A percentile compares a stretch with the other conserved stretches of the same genome.
Conservation (phyloP, 2,888 invertebrate genomes). For the Pseudeuparius sepicola region DNA sequence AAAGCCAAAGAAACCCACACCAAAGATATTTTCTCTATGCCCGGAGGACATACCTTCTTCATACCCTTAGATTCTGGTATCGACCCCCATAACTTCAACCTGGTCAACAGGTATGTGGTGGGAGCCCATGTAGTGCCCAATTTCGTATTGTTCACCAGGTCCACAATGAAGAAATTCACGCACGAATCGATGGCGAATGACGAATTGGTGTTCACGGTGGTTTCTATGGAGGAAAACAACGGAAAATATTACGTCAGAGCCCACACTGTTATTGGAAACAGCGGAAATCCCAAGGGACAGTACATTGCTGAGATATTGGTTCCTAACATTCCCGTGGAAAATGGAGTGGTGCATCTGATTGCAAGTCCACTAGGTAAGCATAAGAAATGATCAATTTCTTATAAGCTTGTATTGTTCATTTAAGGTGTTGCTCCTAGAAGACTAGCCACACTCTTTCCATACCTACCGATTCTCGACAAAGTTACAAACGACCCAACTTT, state of each 20-base stretch:
- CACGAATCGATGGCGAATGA: conserved; percentile 70
- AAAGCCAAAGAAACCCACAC: conserved; percentile 54
- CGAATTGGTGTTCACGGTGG: conserved; percentile 69
- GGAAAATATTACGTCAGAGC: conserved; percentile 66
- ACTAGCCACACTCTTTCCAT: conserved; percentile 74
- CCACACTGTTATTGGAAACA: conserved; percentile 45
- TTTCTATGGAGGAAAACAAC: conserved; percentile 60
- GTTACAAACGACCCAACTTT: conserved; percentile 74
- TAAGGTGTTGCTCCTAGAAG: conserved; percentile 58
- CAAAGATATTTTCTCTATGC: conserved; percentile 58
- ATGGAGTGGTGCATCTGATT: conserved; percentile 87
- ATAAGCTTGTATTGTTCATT: too few species aligned
- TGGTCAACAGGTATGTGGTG: conserved; percentile 70
- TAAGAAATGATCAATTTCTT: too few species aligned
- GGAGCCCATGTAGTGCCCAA: conserved; percentile 81
- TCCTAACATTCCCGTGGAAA: conserved; percentile 81
- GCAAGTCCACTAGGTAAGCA: conserved; percentile 76
- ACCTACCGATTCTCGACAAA: conserved; percentile 71
- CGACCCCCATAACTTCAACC: conserved; percentile 48
- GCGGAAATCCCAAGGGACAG: conserved; percentile 48
- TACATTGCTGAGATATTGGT: conserved; percentile 75
- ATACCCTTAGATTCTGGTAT: conserved; percentile 81
- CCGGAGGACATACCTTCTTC: conserved; percentile 75
- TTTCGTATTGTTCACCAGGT: conserved; percentile 74
- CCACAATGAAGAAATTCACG: conserved; percentile 59